Evolutionary conservation across 2,113 vertebrate species (phyloP).

Genomic region (Camelus bactrianus): DNA sequence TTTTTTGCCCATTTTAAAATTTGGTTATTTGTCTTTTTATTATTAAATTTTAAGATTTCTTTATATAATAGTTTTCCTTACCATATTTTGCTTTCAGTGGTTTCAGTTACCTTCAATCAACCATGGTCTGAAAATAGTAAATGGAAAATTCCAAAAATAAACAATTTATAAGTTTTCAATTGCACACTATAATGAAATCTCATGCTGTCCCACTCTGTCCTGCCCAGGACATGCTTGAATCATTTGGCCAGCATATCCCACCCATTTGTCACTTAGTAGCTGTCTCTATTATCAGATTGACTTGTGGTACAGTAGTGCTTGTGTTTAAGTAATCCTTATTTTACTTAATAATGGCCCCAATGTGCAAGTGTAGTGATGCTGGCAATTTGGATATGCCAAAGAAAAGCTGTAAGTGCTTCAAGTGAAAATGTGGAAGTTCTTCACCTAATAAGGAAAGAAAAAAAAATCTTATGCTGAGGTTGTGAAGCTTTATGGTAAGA

Average conservation of each 20-base stretch:
- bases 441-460: background rate
- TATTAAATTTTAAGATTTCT: constrained; percentile 41
- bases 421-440: background rate
- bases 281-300: background rate
- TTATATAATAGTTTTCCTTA: background rate
- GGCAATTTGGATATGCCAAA: background rate
- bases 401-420: background rate
- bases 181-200: background rate
- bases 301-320: background rate
- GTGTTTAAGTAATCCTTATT: background rate
- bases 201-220: background rate
- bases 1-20: constrained; percentile 54
- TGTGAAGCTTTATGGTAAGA: background rate
- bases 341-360: background rate
- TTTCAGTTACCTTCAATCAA: background rate
- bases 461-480: background rate
- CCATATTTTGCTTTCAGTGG: background rate
- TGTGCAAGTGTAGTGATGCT: background rate
- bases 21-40: constrained; percentile 22
- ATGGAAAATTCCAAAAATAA: background rate
- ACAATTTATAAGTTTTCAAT: background rate
- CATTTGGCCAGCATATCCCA: background rate
- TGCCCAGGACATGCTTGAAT: background rate
- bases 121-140: background rate
- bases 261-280: background rate